phyloP scores from a whole-genome alignment of 2,888 invertebrate genomes.

The Philaethria dido region DNA sequence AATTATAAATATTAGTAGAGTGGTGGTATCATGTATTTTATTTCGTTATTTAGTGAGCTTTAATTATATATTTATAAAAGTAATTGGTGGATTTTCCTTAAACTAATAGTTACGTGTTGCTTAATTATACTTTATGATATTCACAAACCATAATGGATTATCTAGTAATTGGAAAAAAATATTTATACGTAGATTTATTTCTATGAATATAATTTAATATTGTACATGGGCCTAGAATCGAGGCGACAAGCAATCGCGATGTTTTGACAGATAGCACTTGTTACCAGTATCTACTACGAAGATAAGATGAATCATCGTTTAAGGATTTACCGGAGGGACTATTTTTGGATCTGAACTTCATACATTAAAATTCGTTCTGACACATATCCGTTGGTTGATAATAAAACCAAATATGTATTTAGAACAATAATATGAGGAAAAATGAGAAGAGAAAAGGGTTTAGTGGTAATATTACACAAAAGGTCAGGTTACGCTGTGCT shows the following conservation, averaged over 20 bases:
- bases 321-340: constrained; percentile 23
- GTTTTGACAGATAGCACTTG: constrained; percentile 30
- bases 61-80: background rate
- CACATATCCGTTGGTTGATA: constrained; percentile 6
- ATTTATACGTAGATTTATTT: constrained; percentile 31
- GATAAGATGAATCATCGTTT: constrained; percentile 34
- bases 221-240: constrained; percentile 18
- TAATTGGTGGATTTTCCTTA: constrained; percentile 27
- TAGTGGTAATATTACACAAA: background rate
- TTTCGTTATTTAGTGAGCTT: no score
- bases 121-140: constrained; percentile 28
- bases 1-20: no score
- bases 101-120: background rate
- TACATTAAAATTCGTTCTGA: background rate
- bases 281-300: constrained; percentile 26
- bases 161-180: constrained; percentile 30
- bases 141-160: constrained; percentile 32
- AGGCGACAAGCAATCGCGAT: constrained; percentile 25
- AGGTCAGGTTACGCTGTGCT: no score
- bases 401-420: background rate
- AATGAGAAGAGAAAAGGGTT: background rate
- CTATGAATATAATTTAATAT: constrained; percentile 34
- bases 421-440: background rate
- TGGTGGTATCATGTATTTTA: no score
- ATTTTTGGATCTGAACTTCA: constrained; percentile 20